Evolutionary conservation across 2,888 invertebrate species (phyloP), one percentile per base, ranked within the genome.

Genomic region (Phengaris arion): DNA sequence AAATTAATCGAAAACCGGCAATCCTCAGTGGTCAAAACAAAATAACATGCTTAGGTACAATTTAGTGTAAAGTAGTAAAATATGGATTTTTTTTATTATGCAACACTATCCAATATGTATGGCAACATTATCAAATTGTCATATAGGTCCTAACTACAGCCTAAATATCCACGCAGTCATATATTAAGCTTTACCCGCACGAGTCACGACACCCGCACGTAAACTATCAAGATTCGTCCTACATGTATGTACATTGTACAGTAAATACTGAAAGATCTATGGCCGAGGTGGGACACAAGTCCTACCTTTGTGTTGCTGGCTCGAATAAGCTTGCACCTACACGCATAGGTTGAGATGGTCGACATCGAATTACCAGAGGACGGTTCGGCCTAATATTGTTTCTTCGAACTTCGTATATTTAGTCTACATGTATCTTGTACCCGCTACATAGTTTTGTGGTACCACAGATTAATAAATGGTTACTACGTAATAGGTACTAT

Each of bases 141-240:
- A 35, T 35, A 35, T 35, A 35, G 35, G 35, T 35, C 35, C 35
- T 35, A 3, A 0, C 2, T 35, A 35, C 35, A 35, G 35, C 0
- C 35, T 35, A 35, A 22, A 59, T 59, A 15, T n/a, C 59, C 22
- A 59, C 15, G 15, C 59, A 59, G 15, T 9, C 59, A 59, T 59
- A 59, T 59, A 59, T 59, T 22, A 59, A 10, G 59, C 59, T 59
- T 57, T 59, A 22, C 22, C 22, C 59, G 22, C 10, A 59, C 22
- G 35, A 35, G 35, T 35, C 35, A 35, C 3, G 48, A 48, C 48
- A 59, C 10, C 59, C 22, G 10, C 22, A 59, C 59, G 22, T 59
- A 59, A 59, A 59, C 59, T 59, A 59, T 59, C 22, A 59, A 59
- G 59, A 59, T 59, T 59, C 15, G 59, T 59, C 59, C 59, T 22